These are phyloP conservation scores for Athetis lepigone DNA, from an alignment of 2,888 invertebrate genomes.

Conservation along the genomic window DNA sequence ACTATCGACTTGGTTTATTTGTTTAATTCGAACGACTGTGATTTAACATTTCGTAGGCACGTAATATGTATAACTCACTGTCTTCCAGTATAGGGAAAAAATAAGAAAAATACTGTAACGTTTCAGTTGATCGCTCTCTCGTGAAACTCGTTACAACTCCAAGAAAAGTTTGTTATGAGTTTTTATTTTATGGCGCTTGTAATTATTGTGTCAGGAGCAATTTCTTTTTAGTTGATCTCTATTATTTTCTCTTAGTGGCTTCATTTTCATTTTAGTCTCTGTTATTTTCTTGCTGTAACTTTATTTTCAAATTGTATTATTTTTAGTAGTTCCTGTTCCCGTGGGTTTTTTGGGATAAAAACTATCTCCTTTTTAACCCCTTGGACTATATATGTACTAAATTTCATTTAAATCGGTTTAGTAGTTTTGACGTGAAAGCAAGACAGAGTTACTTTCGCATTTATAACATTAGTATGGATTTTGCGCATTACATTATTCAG, in stretches of 20 bases:
- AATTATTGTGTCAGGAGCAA: constrained; percentile 32
- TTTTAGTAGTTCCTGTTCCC: no score
- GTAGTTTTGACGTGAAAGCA: no score
- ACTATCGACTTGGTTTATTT: constrained; percentile 42
- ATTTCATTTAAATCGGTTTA: no score
- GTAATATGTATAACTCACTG: constrained; percentile 22
- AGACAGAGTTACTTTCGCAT: no score
- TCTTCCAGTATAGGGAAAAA: constrained; percentile 14
- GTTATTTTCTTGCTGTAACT: no score
- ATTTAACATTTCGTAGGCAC: constrained; percentile 13
- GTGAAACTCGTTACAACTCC: constrained; percentile 19
- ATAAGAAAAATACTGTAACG: constrained; percentile 19
- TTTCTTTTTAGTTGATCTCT: constrained; percentile 4
- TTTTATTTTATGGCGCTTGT: constrained; percentile 12
- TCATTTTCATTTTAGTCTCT: no score
- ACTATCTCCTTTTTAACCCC: no score
- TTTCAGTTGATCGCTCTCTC: constrained; percentile 25
- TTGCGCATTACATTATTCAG: no score
- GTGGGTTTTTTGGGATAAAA: no score
- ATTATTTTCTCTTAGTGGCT: not conserved
- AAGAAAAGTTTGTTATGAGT: constrained; percentile 29
- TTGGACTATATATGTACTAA: no score
- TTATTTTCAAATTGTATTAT: no score
- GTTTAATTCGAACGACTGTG: constrained; percentile 19
- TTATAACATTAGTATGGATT: no score